Conservation (phyloP, 2,888 invertebrate genomes). For the Oxyteleia sp. region DNA sequence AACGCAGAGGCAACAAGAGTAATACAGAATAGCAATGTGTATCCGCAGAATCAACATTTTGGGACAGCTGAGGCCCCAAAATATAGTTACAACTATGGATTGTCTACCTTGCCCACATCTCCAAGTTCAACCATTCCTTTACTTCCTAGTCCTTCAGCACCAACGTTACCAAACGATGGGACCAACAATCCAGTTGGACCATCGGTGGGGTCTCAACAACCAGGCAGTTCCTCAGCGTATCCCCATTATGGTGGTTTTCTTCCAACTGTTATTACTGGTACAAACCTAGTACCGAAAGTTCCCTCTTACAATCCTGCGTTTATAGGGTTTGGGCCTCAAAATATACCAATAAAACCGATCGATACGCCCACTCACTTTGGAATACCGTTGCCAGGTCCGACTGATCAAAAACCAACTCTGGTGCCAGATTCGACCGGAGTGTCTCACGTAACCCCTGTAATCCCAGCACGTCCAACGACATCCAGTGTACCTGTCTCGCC, state of each 20-base stretch:
- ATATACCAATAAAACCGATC: slow-evolving; percentile 62
- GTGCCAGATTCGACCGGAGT: slow-evolving; percentile 42
- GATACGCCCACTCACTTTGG: slow-evolving; percentile 83
- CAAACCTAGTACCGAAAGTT: slow-evolving; percentile 73
- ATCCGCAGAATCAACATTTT: slow-evolving; percentile 76
- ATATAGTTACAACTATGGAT: slow-evolving; percentile 76
- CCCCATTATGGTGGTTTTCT: slow-evolving; percentile 82
- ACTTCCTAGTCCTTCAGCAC: neutral
- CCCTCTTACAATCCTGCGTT: slow-evolving; percentile 45
- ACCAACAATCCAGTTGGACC: slow-evolving; percentile 6
- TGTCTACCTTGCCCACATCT: slow-evolving; percentile 72
- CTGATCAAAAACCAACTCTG: slow-evolving; percentile 73
- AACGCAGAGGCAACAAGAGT: slow-evolving; percentile 73
- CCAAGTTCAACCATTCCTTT: slow-evolving; percentile 56
- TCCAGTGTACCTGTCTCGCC: slow-evolving; percentile 71
- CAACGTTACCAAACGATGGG: slow-evolving; percentile 6
- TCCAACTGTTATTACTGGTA: slow-evolving; percentile 79
- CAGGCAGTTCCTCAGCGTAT: slow-evolving; percentile 62
- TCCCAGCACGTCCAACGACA: slow-evolving; percentile 62
- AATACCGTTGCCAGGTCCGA: slow-evolving; percentile 81
- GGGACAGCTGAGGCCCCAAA: slow-evolving; percentile 74
- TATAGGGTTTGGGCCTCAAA: slow-evolving; percentile 24
- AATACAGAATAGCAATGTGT: slow-evolving; percentile 78
- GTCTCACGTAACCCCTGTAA: slow-evolving; percentile 64
- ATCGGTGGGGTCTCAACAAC: slow-evolving; percentile 27